These are phyloP conservation scores for Gnatocerus cornutus DNA, from an alignment of 2,888 invertebrate species.

Conservation along the genomic window DNA sequence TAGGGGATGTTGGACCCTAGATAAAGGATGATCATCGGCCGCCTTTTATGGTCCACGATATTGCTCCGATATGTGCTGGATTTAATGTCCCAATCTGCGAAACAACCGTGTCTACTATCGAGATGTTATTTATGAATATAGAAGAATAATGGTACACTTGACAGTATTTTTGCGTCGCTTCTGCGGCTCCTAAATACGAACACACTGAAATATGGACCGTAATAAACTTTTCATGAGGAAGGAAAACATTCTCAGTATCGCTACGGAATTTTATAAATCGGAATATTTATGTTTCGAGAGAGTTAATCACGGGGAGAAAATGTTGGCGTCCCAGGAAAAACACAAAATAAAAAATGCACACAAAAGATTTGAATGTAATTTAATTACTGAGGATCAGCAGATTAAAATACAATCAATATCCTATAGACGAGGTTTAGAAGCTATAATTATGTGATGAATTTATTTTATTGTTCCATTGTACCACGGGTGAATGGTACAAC, in stretches of 20 bases:
- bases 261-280: slow-evolving; percentile 5
- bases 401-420: too few relatives aligned
- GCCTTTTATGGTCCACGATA: slow-evolving; percentile 53
- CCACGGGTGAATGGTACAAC: too few relatives aligned
- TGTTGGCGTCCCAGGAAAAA: too few relatives aligned
- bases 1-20: slow-evolving; percentile 52
- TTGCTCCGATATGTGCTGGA: slow-evolving; percentile 48
- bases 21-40: slow-evolving; percentile 54
- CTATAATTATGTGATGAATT: too few relatives aligned
- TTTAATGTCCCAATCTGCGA: slow-evolving; percentile 55
- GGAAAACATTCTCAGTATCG: slow-evolving; percentile 3
- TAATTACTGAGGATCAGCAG: too few relatives aligned
- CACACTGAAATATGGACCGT: slow-evolving; percentile 18
- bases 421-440: too few relatives aligned
- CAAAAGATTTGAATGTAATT: too few relatives aligned
- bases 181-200: slow-evolving; percentile 7
- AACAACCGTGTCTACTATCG: slow-evolving; percentile 53
- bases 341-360: too few relatives aligned
- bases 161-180: slow-evolving; percentile 23
- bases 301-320: slow-evolving; percentile 11
- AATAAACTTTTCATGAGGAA: slow-evolving; percentile 30
- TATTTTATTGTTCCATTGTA: too few relatives aligned
- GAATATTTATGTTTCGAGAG: not conserved
- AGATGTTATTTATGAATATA: slow-evolving; percentile 54
- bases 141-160: slow-evolving; percentile 41